A percentile compares a stretch with the other conserved stretches of the same genome.
Conservation (phyloP, 2,888 invertebrate genomes). For the Cosmorhoe ocellata region DNA sequence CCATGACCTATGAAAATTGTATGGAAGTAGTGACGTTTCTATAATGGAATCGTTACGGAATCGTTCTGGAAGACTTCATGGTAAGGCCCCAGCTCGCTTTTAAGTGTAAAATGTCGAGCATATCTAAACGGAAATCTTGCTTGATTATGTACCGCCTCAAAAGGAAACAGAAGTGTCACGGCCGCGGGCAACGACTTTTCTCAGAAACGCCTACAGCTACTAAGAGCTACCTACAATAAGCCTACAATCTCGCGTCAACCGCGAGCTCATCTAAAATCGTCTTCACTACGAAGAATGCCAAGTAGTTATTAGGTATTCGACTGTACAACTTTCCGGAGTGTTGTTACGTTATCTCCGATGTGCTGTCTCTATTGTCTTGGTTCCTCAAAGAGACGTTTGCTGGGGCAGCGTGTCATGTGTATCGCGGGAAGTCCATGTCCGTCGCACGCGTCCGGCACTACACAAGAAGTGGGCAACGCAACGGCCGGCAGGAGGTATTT, state of each 20-base stretch:
- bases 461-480: conserved; percentile 59
- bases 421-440: conserved; percentile 64
- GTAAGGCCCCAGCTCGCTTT: no score
- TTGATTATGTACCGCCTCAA: conserved; percentile 32
- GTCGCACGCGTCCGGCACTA: conserved; percentile 62
- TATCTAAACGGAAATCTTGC: conserved; percentile 29
- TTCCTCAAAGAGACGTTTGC: conserved; percentile 30
- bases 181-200: conserved; percentile 46
- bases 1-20: no score
- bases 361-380: conserved; percentile 15
- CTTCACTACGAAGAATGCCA: conserved; percentile 8
- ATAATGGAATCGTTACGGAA: no score
- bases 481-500: conserved; percentile 63
- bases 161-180: conserved; percentile 47
- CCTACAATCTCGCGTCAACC: conserved; percentile 30
- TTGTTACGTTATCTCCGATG: conserved; percentile 22
- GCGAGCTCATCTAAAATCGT: conserved; percentile 30
- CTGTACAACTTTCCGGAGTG: conserved; percentile 22
- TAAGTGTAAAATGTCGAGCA: conserved; percentile 24
- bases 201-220: conserved; percentile 29
- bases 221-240: no score
- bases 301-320: conserved; percentile 11
- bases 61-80: no score
- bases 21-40: no score
- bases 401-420: conserved; percentile 42